Evolutionary conservation across 2,888 invertebrate species (phyloP).

Genomic region (Dione juno): DNA sequence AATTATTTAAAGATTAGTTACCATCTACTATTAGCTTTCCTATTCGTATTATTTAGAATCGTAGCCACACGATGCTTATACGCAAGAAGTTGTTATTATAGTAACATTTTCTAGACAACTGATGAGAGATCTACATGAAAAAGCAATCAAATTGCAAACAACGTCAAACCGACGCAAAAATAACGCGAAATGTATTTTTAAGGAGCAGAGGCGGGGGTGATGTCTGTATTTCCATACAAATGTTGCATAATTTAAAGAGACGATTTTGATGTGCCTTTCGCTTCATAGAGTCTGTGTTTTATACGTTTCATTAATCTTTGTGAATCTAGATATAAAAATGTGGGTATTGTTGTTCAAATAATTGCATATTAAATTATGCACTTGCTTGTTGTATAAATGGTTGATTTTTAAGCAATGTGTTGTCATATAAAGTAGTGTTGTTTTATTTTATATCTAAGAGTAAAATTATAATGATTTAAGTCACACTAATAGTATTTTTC

Average conservation of each 20-base stretch:
- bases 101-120: conserved; percentile 15
- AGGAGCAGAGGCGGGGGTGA: conserved; percentile 64
- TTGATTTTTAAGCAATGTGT: background rate
- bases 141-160: conserved; percentile 75
- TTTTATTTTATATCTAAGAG: background rate
- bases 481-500: background rate
- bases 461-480: background rate
- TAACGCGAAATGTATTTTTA: conserved; percentile 76
- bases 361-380: background rate
- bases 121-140: conserved; percentile 75
- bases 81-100: background rate
- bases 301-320: conserved; percentile 56
- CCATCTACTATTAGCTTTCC: too few relatives aligned
- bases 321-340: conserved; percentile 20
- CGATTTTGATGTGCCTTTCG: conserved; percentile 59
- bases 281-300: conserved; percentile 69
- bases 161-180: conserved; percentile 74
- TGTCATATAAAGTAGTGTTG: background rate
- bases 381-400: background rate
- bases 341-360: background rate
- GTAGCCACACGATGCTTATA: background rate
- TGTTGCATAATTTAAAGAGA: conserved; percentile 80
- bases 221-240: conserved; percentile 79
- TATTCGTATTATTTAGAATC: background rate
- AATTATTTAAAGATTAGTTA: too few relatives aligned